A percentile compares a stretch with the other conserved stretches of the same genome.
Conservation (phyloP, 2,797 vertebrate genomes). For the Aeoliscus strigatus region DNA sequence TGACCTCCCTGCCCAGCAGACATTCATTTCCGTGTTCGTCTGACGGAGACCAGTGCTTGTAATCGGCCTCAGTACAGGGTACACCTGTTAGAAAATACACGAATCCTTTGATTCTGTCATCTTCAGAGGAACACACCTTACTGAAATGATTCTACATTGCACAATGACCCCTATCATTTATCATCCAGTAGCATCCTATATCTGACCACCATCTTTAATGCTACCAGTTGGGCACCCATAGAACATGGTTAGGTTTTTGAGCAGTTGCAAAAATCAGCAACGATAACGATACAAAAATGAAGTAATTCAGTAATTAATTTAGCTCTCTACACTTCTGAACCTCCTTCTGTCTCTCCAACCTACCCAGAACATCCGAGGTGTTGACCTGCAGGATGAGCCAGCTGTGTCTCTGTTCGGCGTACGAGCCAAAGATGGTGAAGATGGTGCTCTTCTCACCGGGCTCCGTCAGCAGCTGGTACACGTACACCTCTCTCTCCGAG, state of each 20-base stretch:
- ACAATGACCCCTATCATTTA: no score
- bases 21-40: conserved; percentile 93
- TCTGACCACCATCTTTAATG: no score
- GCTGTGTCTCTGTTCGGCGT: conserved; percentile 90
- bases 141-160: no score
- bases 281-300: no score
- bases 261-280: no score
- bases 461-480: conserved; percentile 94
- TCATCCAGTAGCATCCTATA: no score
- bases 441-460: conserved; percentile 95
- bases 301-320: no score
- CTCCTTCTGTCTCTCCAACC: conserved; percentile 17
- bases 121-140: no score
- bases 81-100: conserved; percentile 75
- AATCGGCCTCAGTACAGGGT: conserved; percentile 90
- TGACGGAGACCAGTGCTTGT: conserved; percentile 95
- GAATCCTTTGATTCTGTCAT: no score
- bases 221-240: no score
- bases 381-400: conserved; percentile 99
- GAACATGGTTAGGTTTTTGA: no score
- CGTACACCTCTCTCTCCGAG: conserved; percentile 82
- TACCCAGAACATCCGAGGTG: conserved; percentile 87
- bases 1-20: conserved; percentile 86
- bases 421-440: conserved; percentile 97
- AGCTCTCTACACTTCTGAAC: neutral